Evolutionary conservation across 2,888 invertebrate species (phyloP).

Genomic region (Pycnomerus fuliginosus): DNA sequence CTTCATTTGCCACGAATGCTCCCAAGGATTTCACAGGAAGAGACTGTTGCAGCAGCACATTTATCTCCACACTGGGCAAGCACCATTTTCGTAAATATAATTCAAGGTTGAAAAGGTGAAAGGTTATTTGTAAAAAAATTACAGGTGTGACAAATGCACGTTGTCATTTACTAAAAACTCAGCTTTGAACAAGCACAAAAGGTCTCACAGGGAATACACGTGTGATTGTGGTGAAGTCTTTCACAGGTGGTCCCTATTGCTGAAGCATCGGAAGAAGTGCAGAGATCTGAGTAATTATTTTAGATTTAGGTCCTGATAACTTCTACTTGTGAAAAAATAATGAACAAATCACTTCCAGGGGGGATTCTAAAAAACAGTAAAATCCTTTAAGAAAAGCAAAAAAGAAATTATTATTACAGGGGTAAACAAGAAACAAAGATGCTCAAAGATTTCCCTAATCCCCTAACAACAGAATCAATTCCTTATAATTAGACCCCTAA

Average conservation of each 20-base stretch:
- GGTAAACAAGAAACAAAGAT: background rate
- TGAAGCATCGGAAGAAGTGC: constrained; percentile 35
- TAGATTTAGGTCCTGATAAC: background rate
- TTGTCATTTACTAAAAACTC: constrained; percentile 30
- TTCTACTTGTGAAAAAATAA: too few relatives aligned
- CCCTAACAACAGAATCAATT: too few relatives aligned
- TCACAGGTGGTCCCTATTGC: constrained; percentile 37
- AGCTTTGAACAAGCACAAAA: constrained; percentile 37
- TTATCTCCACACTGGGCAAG: constrained; percentile 30
- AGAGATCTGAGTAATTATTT: constrained; percentile 27
- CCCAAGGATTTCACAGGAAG: constrained; percentile 37
- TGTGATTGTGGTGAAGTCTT: constrained; percentile 42
- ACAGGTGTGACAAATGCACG: constrained; percentile 38
- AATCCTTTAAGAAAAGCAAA: too few relatives aligned
- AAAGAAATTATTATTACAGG: background rate
- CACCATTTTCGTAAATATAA: constrained; percentile 29
- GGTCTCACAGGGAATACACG: constrained; percentile 37
- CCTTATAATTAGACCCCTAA: too few relatives aligned
- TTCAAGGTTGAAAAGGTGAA: too few relatives aligned
- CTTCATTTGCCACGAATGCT: constrained; percentile 36
- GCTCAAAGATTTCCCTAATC: background rate
- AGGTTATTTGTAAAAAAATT: constrained; percentile 12
- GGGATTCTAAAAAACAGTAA: constrained; percentile 1
- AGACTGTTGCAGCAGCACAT: constrained; percentile 35
- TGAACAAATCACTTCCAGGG: background rate